Percentiles rank a stretch among this genome's conserved stretches.
These are phyloP conservation scores for Meleagris gallopavo DNA, from an alignment of 2,113 vertebrate genomes.

Conservation along the genomic window DNA sequence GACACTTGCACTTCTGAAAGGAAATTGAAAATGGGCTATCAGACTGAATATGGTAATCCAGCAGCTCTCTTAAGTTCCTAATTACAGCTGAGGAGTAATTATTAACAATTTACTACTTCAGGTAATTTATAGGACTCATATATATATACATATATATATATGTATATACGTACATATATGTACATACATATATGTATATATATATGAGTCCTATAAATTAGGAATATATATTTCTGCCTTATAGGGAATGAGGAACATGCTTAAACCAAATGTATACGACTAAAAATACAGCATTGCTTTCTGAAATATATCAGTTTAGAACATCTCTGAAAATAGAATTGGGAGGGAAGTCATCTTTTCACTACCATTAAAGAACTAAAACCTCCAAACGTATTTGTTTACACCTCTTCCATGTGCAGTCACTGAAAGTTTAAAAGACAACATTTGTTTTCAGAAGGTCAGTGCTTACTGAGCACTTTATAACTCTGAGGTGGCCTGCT, in stretches of 20 bases:
- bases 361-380: background rate
- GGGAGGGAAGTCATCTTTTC: background rate
- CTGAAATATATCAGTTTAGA: background rate
- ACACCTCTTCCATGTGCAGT: background rate
- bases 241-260: background rate
- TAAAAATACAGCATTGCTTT: background rate
- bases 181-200: too few relatives aligned
- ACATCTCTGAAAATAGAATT: background rate
- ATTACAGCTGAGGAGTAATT: background rate
- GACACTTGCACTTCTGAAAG: background rate
- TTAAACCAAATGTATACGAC: background rate
- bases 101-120: conserved; percentile 18
- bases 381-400: background rate
- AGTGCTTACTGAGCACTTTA: background rate
- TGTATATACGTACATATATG: too few relatives aligned
- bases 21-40: background rate
- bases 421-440: background rate
- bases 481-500: background rate
- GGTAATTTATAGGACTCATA: conserved; percentile 2
- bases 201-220: too few relatives aligned
- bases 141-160: too few relatives aligned
- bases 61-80: background rate
- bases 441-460: background rate
- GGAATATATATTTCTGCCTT: too few relatives aligned
- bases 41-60: background rate